A percentile compares a stretch with the other conserved stretches of the same genome.
phyloP scores from a whole-genome alignment of 2,113 vertebrate genomes.

The Psittacula cyanocephala region DNA sequence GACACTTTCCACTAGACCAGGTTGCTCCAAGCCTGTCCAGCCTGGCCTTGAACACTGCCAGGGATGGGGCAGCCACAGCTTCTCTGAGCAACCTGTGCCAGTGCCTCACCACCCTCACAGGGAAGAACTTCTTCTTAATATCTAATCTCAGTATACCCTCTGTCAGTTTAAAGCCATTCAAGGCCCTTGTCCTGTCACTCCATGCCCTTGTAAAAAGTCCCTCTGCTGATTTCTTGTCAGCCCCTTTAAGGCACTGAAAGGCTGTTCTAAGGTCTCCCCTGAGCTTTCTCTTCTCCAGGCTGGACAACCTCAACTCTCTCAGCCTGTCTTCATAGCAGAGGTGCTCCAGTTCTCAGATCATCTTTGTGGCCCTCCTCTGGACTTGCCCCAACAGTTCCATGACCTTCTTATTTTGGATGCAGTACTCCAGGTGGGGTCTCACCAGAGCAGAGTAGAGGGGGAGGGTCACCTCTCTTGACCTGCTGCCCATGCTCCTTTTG shows the following conservation, averaged over 20 bases:
- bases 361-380: background rate
- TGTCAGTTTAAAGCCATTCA: background rate
- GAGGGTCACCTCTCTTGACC: background rate
- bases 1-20: background rate
- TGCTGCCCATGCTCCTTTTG: background rate
- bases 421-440: background rate
- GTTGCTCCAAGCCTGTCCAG: background rate
- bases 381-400: background rate
- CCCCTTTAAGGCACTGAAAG: background rate
- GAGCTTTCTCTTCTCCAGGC: background rate
- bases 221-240: background rate
- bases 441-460: background rate
- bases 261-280: background rate
- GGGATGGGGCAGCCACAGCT: background rate
- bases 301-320: background rate
- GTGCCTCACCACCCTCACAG: background rate
- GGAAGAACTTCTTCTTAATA: background rate
- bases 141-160: background rate
- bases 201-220: background rate
- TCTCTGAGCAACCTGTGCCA: background rate
- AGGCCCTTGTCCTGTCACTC: background rate
- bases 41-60: background rate
- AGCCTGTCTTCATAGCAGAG: background rate
- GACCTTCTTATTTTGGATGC: background rate
- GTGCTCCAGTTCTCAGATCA: background rate